Base-by-base conservation (phyloP, 2,113 vertebrate species). In the Ochotona curzoniae region DNA sequence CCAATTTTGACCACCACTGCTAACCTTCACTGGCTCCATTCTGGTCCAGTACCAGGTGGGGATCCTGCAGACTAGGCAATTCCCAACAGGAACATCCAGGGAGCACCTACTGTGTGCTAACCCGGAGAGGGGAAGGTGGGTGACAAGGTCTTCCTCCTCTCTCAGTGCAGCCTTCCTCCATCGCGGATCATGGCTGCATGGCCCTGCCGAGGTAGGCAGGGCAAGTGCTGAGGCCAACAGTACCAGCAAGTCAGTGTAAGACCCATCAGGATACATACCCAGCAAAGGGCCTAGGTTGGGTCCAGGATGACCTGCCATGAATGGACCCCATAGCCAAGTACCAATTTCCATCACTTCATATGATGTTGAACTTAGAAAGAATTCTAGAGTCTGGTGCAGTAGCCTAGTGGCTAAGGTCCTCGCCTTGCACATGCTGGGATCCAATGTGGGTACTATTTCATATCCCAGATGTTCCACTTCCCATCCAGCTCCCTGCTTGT, bases 1-100 rank as follows among this genome's bases (percentile, higher is more conserved):
- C 15, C 32, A 54, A 14, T 10, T 51, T 54, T 78, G 3, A 15
- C 25, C 35, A 7, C 15, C 79, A 23, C 7, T 28, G 25, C 12
- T 51, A n/a, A 44, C 3, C 25, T 30, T 47, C 18, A 2, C 6
- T 32, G 28, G 20, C 20, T 75, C 30, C 13, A 21, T 25, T 38
- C 32, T 26, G n/a, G n/a, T 47, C 7, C 10, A 20, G 3, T 10
- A 3, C 2, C 67, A 9, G 8, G 61, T 2, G 4, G 30, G 30
- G 44, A 84, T 2, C 6, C 8, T 23, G 8, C 54, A 2, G 54
- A 2, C 32, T 8, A 8, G 51, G 47, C 71, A 13, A 12, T 5
- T 26, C 71, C n/a, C 23, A 26, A 15, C 1, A 1, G 64, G 0
- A 47, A 12, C 5, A 30, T 26, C 47, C 7, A 66, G 67, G 23